Evolutionary conservation across 2,113 vertebrate genomes (phyloP).

Genomic region (Chaenogobius annularis): DNA sequence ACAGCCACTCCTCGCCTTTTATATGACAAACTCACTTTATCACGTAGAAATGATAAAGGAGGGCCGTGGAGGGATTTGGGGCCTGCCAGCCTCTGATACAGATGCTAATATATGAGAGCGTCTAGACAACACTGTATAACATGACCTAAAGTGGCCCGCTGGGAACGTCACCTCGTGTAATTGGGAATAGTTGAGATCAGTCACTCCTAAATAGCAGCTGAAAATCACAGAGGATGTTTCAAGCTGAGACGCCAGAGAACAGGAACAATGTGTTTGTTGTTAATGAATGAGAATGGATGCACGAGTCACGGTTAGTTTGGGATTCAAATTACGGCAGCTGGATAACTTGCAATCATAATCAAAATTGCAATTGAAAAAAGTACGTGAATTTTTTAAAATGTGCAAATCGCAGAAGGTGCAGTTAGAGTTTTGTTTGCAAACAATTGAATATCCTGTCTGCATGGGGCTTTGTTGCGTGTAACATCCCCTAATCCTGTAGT

Average conservation of each 20-base stretch:
- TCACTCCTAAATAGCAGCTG: constrained; percentile 15
- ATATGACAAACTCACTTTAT: constrained; percentile 50
- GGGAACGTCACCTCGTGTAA: constrained; percentile 13
- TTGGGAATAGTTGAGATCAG: constrained; percentile 9
- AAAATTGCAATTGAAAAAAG: background rate
- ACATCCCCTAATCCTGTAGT: no score
- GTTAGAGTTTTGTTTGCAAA: background rate
- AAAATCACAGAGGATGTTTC: background rate
- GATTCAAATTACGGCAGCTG: background rate
- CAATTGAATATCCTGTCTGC: no score
- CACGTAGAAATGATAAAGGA: constrained; percentile 43
- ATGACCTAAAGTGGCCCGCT: constrained; percentile 4
- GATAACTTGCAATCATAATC: background rate
- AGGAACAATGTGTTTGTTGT: background rate
- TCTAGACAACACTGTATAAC: constrained; percentile 38
- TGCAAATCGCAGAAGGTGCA: background rate
- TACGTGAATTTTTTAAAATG: background rate
- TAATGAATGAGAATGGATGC: background rate
- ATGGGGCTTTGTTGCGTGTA: no score
- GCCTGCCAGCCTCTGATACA: constrained; percentile 13
- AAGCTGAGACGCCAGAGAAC: constrained; percentile 9
- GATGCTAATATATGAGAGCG: constrained; percentile 19
- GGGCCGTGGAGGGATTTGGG: constrained; percentile 12
- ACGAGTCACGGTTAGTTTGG: background rate
- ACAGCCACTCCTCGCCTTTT: constrained; percentile 31